These are phyloP conservation scores for Oenanthe oenanthe DNA, from an alignment of 2,113 vertebrate species.

Conservation along the genomic window DNA sequence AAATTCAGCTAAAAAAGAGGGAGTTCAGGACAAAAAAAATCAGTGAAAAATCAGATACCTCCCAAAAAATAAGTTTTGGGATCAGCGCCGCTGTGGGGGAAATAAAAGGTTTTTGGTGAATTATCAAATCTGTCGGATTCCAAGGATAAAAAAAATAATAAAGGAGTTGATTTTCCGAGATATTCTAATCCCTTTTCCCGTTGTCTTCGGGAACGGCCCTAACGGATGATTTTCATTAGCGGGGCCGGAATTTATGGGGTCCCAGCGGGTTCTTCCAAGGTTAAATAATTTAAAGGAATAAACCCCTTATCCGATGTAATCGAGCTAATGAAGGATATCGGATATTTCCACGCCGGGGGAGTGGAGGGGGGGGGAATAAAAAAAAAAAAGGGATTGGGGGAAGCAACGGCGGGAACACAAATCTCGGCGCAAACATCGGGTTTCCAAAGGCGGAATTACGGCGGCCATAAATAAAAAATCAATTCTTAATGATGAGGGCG, in stretches of 20 bases:
- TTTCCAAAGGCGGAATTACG: conserved; percentile 69
- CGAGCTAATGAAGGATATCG: conserved; percentile 75
- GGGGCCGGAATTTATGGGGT: conserved; percentile 75
- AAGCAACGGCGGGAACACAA: conserved; percentile 57
- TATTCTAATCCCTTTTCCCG: conserved; percentile 53
- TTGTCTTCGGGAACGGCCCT: conserved; percentile 65
- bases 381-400: conserved; percentile 9
- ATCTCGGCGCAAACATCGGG: conserved; percentile 73
- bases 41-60: fast-evolving
- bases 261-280: conserved; percentile 72
- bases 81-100: fast-evolving
- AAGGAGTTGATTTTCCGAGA: conserved; percentile 29
- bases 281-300: conserved; percentile 84
- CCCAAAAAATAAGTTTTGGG: background rate
- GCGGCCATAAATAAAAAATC: conserved; percentile 82
- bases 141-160: background rate
- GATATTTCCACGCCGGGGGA: background rate
- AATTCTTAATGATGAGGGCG: conserved; percentile 79
- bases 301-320: conserved; percentile 71
- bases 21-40: background rate
- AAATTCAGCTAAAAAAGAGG: background rate
- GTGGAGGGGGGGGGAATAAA: background rate
- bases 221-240: conserved; percentile 82
- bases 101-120: background rate
- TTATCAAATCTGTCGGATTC: background rate